phyloP scores from a whole-genome alignment of 2,113 vertebrate genomes.

The Seriola dumerili region DNA sequence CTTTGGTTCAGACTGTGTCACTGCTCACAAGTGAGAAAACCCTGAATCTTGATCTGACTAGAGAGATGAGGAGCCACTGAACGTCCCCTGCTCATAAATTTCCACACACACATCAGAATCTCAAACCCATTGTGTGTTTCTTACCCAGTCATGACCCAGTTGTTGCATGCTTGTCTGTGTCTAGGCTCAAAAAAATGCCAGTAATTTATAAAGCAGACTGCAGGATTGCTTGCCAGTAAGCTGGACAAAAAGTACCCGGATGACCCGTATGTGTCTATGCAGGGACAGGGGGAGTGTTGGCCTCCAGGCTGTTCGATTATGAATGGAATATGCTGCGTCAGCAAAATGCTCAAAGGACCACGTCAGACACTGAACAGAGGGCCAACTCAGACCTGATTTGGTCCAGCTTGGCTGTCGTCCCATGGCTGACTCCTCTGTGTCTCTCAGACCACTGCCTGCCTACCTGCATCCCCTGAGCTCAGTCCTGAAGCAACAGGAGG shows the following conservation, averaged over 20 bases:
- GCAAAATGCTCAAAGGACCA: slow-evolving; percentile 59
- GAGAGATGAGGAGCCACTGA: background rate
- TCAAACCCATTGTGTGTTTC: background rate
- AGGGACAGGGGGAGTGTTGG: slow-evolving; percentile 26
- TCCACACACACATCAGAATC: background rate
- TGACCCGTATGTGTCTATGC: slow-evolving; percentile 19
- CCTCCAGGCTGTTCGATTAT: slow-evolving; percentile 65
- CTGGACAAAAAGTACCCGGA: slow-evolving; percentile 25
- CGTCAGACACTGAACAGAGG: slow-evolving; percentile 56
- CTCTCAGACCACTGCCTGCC: slow-evolving; percentile 19
- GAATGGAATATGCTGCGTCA: slow-evolving; percentile 61
- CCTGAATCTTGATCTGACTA: background rate
- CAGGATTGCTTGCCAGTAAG: slow-evolving; percentile 10
- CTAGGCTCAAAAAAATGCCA: background rate
- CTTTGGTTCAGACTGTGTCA: background rate
- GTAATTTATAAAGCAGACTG: slow-evolving; percentile 32
- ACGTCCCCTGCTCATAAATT: background rate
- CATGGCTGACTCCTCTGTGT: slow-evolving; percentile 27
- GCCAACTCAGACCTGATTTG: slow-evolving; percentile 38
- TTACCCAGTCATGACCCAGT: slow-evolving; percentile 31
- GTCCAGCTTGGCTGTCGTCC: slow-evolving; percentile 43
- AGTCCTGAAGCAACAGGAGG: background rate
- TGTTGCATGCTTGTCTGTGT: slow-evolving; percentile 26
- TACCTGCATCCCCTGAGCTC: background rate
- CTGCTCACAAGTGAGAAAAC: background rate